Percentiles rank a stretch among this genome's conserved stretches.
These are phyloP conservation scores for Psylliodes chrysocephalus DNA, from an alignment of 2,888 invertebrate genomes.

Conservation along the genomic window DNA sequence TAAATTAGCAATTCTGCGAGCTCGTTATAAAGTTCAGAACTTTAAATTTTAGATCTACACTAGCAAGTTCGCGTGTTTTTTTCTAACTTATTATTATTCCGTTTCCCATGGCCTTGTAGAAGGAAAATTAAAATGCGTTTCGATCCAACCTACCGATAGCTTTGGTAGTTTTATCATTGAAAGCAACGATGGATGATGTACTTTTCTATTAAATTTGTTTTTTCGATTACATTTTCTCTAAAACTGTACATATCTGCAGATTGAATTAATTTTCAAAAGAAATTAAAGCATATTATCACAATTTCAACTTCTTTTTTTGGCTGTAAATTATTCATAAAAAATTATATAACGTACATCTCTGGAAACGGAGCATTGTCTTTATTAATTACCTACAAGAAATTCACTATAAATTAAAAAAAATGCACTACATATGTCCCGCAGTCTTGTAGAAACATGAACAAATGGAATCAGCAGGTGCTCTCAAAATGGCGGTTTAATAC, in stretches of 20 bases:
- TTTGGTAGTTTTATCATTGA: constrained; percentile 19
- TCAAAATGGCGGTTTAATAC: constrained; percentile 53
- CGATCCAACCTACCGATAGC: constrained; percentile 43
- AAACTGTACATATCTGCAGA: too few relatives aligned
- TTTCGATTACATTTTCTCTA: too few relatives aligned
- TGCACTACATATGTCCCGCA: constrained; percentile 56
- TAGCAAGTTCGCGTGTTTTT: constrained; percentile 51
- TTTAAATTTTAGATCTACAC: constrained; percentile 55
- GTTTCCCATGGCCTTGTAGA: constrained; percentile 55
- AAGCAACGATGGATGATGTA: constrained; percentile 15
- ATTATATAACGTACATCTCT: too few relatives aligned
- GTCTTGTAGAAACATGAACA: constrained; percentile 56
- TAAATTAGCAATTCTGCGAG: constrained; percentile 58
- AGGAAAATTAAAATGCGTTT: constrained; percentile 51
- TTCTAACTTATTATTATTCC: constrained; percentile 52
- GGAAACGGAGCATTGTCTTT: constrained; percentile 32
- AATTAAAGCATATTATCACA: too few relatives aligned
- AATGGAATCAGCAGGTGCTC: constrained; percentile 60
- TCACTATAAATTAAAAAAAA: constrained; percentile 38
- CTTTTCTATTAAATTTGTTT: neutral
- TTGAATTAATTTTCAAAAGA: too few relatives aligned
- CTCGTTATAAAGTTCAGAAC: constrained; percentile 53
- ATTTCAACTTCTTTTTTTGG: too few relatives aligned
- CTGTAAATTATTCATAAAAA: too few relatives aligned
- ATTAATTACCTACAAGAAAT: constrained; percentile 42